phyloP scores from a whole-genome alignment of 2,888 invertebrate genomes.

The Heliconius cydno region DNA sequence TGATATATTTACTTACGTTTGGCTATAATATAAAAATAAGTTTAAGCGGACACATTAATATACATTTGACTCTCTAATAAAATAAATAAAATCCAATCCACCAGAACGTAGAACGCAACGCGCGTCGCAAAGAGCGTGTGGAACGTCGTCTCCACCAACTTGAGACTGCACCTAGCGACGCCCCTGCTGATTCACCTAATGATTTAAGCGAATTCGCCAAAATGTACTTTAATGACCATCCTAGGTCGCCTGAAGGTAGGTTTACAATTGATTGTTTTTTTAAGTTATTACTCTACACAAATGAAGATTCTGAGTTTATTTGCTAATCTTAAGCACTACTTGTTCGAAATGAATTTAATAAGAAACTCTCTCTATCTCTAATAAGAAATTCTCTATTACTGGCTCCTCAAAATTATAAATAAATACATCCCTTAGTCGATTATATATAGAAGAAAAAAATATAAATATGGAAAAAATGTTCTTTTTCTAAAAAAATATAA shows the following conservation, averaged over 20 bases:
- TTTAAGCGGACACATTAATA: no score
- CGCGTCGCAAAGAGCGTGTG: conserved; percentile 91
- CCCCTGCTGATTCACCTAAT: conserved; percentile 80
- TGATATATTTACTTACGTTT: no score
- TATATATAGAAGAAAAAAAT: background rate
- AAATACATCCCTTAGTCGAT: no score
- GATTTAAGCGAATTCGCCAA: conserved; percentile 97
- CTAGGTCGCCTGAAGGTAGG: conserved; percentile 90
- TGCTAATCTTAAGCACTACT: no score
- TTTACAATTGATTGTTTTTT: background rate
- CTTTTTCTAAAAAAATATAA: background rate
- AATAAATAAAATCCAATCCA: background rate
- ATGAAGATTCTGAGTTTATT: no score
- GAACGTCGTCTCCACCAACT: conserved; percentile 93
- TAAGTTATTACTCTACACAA: no score
- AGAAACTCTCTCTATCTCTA: no score
- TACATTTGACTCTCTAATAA: background rate
- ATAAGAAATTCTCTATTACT: no score
- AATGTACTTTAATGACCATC: conserved; percentile 95
- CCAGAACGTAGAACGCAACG: conserved; percentile 86
- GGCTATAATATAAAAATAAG: no score
- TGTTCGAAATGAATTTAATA: no score
- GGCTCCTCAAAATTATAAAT: no score
- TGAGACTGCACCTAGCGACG: conserved; percentile 73
- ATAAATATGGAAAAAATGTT: background rate